These are phyloP conservation scores for Portevinia maculata DNA, from an alignment of 2,888 invertebrate species.

Conservation along the genomic window DNA sequence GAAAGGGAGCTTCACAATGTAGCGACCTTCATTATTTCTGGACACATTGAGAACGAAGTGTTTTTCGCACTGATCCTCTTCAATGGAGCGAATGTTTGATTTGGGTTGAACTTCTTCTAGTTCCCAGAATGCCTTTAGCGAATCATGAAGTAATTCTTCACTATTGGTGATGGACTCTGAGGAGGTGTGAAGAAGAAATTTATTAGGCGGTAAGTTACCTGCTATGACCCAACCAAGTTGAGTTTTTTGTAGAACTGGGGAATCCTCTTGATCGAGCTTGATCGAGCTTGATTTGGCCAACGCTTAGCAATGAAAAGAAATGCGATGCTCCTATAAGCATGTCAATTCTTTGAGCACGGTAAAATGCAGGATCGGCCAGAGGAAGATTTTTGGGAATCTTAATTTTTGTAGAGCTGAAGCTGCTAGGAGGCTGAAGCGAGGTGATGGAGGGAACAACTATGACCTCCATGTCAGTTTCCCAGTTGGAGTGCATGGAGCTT, in stretches of 20 bases:
- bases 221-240: neutral
- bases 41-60: too few relatives aligned
- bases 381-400: neutral
- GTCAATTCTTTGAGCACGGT: conserved; percentile 6
- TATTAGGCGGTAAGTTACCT: too few relatives aligned
- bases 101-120: too few relatives aligned
- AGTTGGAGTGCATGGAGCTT: neutral
- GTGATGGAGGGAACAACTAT: conserved; percentile 9
- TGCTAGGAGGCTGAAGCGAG: too few relatives aligned
- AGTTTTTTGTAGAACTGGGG: neutral
- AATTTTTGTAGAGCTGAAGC: neutral
- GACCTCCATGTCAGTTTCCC: conserved; percentile 5
- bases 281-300: neutral
- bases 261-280: neutral
- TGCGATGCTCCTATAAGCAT: conserved; percentile 14
- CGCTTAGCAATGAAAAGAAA: conserved; percentile 6
- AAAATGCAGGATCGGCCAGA: conserved; percentile 7
- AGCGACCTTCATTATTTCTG: too few relatives aligned
- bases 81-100: too few relatives aligned
- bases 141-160: too few relatives aligned
- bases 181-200: too few relatives aligned
- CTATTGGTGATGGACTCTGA: too few relatives aligned
- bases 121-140: too few relatives aligned
- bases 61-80: too few relatives aligned
- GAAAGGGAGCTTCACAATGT: too few relatives aligned